These are phyloP conservation scores for Arnoldichthys spilopterus DNA, from an alignment of 2,797 vertebrate species.

Conservation along the genomic window DNA sequence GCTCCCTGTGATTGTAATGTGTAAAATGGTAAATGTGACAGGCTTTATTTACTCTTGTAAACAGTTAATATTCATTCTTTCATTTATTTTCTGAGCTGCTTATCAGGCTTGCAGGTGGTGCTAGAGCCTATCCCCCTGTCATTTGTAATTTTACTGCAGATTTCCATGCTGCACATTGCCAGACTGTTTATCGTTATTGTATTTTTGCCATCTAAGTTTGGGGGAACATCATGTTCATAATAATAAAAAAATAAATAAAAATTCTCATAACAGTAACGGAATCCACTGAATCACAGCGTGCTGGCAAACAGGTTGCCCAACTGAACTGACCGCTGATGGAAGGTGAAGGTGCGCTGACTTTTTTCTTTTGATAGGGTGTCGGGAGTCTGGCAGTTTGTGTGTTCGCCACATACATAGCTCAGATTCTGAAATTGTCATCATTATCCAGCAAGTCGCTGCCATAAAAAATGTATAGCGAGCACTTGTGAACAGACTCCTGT, in stretches of 20 bases:
- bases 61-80: too few species aligned
- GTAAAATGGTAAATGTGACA: too few species aligned
- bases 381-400: conserved; percentile 14
- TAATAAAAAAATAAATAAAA: not conserved
- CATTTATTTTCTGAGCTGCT: too few species aligned
- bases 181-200: too few species aligned
- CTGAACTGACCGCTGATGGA: conserved; percentile 33
- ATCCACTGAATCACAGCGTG: not conserved
- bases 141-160: too few species aligned
- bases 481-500: conserved; percentile 50
- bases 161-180: too few species aligned
- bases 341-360: conserved; percentile 28
- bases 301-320: conserved; percentile 17
- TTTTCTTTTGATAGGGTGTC: conserved; percentile 37
- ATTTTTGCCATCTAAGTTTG: too few species aligned
- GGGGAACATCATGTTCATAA: not conserved
- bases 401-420: conserved; percentile 9
- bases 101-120: too few species aligned
- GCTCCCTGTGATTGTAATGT: too few species aligned
- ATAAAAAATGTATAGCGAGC: conserved; percentile 54
- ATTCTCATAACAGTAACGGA: not conserved
- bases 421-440: conserved; percentile 27
- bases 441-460: conserved; percentile 40
- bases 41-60: too few species aligned
- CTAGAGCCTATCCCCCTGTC: too few species aligned